These are phyloP conservation scores for Oplegnathus fasciatus DNA, from an alignment of 2,113 vertebrate species.

Conservation along the genomic window DNA sequence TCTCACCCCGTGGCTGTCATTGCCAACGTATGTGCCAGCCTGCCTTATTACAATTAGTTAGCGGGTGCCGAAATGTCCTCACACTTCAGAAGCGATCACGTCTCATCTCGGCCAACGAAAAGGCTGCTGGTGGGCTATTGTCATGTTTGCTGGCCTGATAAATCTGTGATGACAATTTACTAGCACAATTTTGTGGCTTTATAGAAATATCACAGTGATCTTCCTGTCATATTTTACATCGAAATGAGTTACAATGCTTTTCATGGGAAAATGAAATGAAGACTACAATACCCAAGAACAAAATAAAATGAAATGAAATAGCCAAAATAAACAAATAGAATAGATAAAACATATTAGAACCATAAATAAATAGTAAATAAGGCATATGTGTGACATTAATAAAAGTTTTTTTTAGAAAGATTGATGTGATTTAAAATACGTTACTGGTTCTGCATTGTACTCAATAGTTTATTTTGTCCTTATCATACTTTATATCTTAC, in stretches of 20 bases:
- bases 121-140: conserved; percentile 67
- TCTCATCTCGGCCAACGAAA: conserved; percentile 66
- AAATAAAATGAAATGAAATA: neutral
- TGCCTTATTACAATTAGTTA: conserved; percentile 84
- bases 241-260: neutral
- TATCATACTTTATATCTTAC: neutral
- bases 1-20: conserved; percentile 70
- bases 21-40: conserved; percentile 62
- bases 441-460: neutral
- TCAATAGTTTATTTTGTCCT: neutral
- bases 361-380: neutral
- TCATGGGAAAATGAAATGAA: neutral
- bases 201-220: conserved; percentile 28
- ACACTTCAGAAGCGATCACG: conserved; percentile 76
- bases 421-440: neutral
- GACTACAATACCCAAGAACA: neutral
- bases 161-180: conserved; percentile 69
- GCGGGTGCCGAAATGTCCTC: conserved; percentile 78
- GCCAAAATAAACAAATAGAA: neutral
- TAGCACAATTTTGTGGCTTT: conserved; percentile 27
- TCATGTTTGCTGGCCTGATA: conserved; percentile 67
- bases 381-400: neutral
- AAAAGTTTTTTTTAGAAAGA: neutral
- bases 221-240: conserved; percentile 1
- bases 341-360: neutral